Base-by-base conservation (phyloP, 1,140 invertebrate genomes). In the Manduca sexta region DNA sequence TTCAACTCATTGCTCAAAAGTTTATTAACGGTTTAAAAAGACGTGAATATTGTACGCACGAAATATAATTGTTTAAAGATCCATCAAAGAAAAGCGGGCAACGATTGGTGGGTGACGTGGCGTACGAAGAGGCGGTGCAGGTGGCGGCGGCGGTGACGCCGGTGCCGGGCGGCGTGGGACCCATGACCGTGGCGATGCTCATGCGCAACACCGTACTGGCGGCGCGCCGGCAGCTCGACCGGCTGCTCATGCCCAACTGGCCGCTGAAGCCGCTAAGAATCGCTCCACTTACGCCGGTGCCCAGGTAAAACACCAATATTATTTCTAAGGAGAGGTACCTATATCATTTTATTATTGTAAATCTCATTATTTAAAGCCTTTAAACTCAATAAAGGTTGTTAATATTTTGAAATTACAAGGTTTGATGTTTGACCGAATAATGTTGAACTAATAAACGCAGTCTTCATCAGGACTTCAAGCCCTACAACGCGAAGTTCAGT, bases 101-200 rank as follows among this genome's bases (percentile, higher is more conserved):
- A 60, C 89, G 94, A 44, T 75, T 99, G 8, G 95, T 98, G 11
- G 98, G 98, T 11, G 98, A 99, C 91, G 98, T 99, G 11, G 93
- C 92, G 38, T 99, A 92, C 86, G 88, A 89, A 11, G 93, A 93
- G 78, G 97, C 92, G 4, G 89, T 89, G 40, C 84, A 91, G 51
- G 90, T 95, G 39, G 97, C 97, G 6, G 91, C 92, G 1, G 93
- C 91, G 66, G 97, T 99, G 47, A 99, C 98, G 16, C 98, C 98
- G 1, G 98, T 99, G 13, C 98, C 98, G 8, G 97, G 97, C 18
- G 98, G 98, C 52, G 98, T 99, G 45, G 98, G 98, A 0, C 97
- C 97, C 6, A 98, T 99, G 96, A 99, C 97, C 0, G 97, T 99
- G 14, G 96, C 97, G 8, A 99, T 99, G 97, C 86, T 99, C 6